Evolutionary conservation across 92 coral and sea anemone species (phyloP), one percentile per base, ranked within the genome.

Genomic region (Palythoa caribaeorum): DNA sequence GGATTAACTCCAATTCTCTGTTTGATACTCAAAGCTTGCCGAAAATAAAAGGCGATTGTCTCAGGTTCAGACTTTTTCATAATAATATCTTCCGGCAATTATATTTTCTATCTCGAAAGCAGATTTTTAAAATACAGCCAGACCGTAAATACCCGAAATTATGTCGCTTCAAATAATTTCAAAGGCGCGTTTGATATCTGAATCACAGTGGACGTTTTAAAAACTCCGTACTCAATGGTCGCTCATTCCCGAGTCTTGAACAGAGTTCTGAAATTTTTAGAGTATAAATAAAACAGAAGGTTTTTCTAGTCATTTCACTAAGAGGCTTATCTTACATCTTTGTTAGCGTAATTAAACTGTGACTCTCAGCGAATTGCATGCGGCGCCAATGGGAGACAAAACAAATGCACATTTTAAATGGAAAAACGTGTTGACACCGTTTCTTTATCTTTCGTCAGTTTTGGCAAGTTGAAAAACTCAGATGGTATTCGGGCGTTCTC

Each of bases 1-100:
- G 39, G 47, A 17, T 54, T 35, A 54, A 54, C 51, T 54, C 12
- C 63, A 68, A 54, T 54, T 77, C 83, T 21, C 38, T 28, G 39
- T 15, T 28, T 77, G 68, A 15, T 55, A 15, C 69, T 54, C 83
- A 54, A 53, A 77, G 83, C 38, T 20, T 77, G 53, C 83, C 83
- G 83, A 77, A 76, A 53, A 52, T 77, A 35, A 21, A 77, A 77
- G 83, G 66, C 16, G 66, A 77, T 77, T 77, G 83, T 77, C 68
- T 77, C 48, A 54, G 69, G 20, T 77, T 53, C 38, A 54, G 66
- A 20, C 19, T 48, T 54, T 77, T 54, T 77, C 83, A 47, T 8
- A 35, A 53, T 77, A 54, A 77, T 77, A 54, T 77, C 83, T 77
- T 77, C 83, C 83, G 83, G 83, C 83, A 55, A 53, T 14, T 5